Base-by-base conservation (phyloP, 2,888 invertebrate species). In the Ochlodes sylvanus region DNA sequence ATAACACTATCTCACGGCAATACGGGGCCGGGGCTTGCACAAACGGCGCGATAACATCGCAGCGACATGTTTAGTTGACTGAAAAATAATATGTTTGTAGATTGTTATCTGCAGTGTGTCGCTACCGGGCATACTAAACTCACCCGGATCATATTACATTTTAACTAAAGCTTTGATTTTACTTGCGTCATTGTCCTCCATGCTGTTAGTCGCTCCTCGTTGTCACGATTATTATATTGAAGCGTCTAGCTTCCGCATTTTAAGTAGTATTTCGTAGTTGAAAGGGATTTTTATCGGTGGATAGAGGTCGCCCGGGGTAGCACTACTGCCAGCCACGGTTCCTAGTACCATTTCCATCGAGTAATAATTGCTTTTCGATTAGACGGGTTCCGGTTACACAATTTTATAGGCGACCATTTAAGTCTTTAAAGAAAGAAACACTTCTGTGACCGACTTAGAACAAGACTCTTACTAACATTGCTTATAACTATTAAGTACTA, bases 11-110 rank as follows among this genome's bases (percentile, higher is more conserved):
- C 83, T 81, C 85, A 83, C 82, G 80, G 74, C 79, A 82, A 80
- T 81, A 79, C 47, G 38, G 38, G 3, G 5, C 2, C 42, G n/a
- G 1, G 15, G 79, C 71, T 85, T 84, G 86, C 81, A 77, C 83
- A 84, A 84, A 75, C 42, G 42, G 21, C n/a, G 54, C 41, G 85
- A 87, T 85, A 82, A 70, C 71, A 81, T 82, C 75, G 71, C 72
- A 69, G 72, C 71, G 72, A 74, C 75, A 74, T 77, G 83, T 80
- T 84, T 79, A 88, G 88, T 89, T 88, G 85, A 88, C 87, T 90
- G 91, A 87, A 91, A 90, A 89, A 84, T 88, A 88, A 90, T 91
- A 90, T 89, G 88, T 89, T 90, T 86, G 75, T 81, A 82, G 91
- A 92, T 92, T 69, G 47, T 70, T 82, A 90, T 90, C 90, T 76